Conservation (phyloP, 1,140 invertebrate genomes). For the Acromyrmex charruanus region DNA sequence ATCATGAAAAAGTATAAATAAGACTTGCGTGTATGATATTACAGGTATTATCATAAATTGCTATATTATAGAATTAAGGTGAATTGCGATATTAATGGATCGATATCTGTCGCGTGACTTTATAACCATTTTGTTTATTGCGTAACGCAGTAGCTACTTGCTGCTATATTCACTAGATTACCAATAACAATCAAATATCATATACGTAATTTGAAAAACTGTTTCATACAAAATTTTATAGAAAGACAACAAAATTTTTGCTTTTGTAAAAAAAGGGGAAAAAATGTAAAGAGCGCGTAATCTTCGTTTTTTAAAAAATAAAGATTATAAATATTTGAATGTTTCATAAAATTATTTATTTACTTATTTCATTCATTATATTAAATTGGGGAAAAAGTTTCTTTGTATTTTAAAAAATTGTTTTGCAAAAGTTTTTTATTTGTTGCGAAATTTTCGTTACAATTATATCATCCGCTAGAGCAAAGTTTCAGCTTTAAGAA, state of each 20-base stretch:
- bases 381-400: too few relatives aligned
- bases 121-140: conserved; percentile 13
- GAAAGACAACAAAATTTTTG: background rate
- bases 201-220: background rate
- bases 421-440: too few relatives aligned
- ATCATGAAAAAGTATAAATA: background rate
- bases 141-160: conserved; percentile 30
- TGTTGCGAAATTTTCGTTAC: too few relatives aligned
- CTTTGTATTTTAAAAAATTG: too few relatives aligned
- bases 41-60: conserved; percentile 36
- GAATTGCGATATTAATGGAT: conserved; percentile 44
- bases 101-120: conserved; percentile 55
- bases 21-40: conserved; percentile 38
- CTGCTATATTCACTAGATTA: background rate
- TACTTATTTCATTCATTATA: too few relatives aligned
- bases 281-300: background rate
- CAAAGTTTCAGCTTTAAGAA: too few relatives aligned
- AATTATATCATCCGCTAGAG: too few relatives aligned
- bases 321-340: background rate
- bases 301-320: background rate
- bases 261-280: background rate
- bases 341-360: too few relatives aligned
- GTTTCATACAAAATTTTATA: background rate
- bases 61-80: conserved; percentile 37
- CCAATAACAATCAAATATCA: background rate